phyloP scores from a whole-genome alignment of 2,113 vertebrate genomes.

The Megaceryle maxima region DNA sequence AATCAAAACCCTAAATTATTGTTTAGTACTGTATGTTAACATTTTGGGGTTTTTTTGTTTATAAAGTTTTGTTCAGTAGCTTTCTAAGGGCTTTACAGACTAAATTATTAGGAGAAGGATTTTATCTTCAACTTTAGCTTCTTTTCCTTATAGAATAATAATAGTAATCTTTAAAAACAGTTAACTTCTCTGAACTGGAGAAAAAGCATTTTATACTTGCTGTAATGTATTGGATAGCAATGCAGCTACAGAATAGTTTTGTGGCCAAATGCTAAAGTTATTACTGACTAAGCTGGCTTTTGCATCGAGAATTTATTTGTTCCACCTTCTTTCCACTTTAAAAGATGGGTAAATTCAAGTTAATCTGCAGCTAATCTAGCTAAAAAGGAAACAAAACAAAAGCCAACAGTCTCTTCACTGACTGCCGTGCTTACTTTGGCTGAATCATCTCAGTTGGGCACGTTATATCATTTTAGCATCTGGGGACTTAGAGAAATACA shows the following conservation, averaged over 20 bases:
- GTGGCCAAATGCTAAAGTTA: not conserved
- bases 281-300: not conserved
- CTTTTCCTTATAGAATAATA: not conserved
- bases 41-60: not conserved
- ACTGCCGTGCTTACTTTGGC: constrained; percentile 64
- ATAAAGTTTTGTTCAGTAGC: not conserved
- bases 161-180: not conserved
- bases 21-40: not conserved
- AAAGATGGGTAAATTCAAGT: constrained; percentile 11
- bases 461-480: constrained; percentile 41
- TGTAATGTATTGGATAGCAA: not conserved
- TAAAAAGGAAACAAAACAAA: constrained; percentile 39
- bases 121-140: not conserved
- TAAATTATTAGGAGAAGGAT: not conserved
- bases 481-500: constrained; percentile 58
- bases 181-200: not conserved
- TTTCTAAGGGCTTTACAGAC: not conserved
- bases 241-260: not conserved
- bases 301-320: not conserved
- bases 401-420: constrained; percentile 5
- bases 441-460: constrained; percentile 42
- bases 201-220: not conserved
- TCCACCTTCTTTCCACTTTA: not conserved
- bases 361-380: constrained; percentile 56
- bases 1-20: not conserved